Conservation (phyloP, 1,140 invertebrate species). For the Ceratoteleas bidentatus region DNA sequence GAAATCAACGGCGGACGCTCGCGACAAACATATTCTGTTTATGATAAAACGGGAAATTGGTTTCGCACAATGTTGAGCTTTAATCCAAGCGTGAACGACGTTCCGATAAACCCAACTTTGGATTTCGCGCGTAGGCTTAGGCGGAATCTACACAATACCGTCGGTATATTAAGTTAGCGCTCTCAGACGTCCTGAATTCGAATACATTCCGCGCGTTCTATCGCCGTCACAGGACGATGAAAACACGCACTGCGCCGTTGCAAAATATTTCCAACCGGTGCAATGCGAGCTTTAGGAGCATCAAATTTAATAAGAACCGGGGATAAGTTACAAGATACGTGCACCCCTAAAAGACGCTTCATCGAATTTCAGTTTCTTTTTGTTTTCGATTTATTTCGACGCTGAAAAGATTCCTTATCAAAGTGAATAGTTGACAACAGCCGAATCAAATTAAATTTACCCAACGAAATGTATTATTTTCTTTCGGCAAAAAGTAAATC, state of each 20-base stretch:
- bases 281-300: slow-evolving; percentile 32
- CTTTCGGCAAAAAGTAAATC: no score
- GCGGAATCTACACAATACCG: slow-evolving; percentile 64
- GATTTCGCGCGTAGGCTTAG: slow-evolving; percentile 54
- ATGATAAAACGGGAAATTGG: slow-evolving; percentile 63
- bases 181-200: slow-evolving; percentile 60
- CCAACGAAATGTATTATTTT: no score
- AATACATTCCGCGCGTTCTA: slow-evolving; percentile 56
- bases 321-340: slow-evolving; percentile 46
- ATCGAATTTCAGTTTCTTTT: no score
- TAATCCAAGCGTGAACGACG: slow-evolving; percentile 60
- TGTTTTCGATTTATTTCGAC: no score
- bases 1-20: slow-evolving; percentile 23
- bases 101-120: slow-evolving; percentile 59
- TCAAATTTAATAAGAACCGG: slow-evolving; percentile 59
- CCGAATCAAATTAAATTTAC: no score
- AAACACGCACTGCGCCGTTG: slow-evolving; percentile 35
- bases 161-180: slow-evolving; percentile 59
- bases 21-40: slow-evolving; percentile 54
- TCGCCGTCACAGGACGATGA: slow-evolving; percentile 27
- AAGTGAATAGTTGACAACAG: no score
- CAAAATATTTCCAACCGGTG: slow-evolving; percentile 44
- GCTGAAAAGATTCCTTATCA: no score
- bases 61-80: slow-evolving; percentile 56
- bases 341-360: slow-evolving; percentile 3